Evolutionary conservation across 2,113 vertebrate species (phyloP).

Genomic region (Pedionomus torquatus): DNA sequence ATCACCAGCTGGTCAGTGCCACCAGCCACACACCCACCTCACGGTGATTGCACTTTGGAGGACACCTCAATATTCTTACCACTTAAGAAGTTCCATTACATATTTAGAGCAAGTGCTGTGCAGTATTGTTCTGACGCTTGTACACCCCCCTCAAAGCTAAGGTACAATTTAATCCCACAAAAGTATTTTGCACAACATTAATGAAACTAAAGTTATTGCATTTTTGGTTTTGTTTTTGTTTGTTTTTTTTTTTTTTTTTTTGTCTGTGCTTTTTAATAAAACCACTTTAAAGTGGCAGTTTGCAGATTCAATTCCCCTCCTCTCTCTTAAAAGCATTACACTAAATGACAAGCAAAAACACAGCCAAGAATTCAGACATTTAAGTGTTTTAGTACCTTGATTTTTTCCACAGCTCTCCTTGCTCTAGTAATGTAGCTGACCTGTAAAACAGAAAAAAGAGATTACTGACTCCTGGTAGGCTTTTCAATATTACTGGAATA

Average conservation of each 20-base stretch:
- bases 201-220: not conserved
- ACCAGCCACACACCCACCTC: not conserved
- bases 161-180: not conserved
- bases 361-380: not conserved
- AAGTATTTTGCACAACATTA: not conserved
- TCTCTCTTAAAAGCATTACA: not conserved
- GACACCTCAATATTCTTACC: not conserved
- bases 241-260: not conserved
- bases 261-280: not conserved
- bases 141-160: not conserved
- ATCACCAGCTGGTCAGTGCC: not conserved
- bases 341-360: not conserved
- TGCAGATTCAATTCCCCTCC: not conserved
- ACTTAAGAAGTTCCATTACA: not conserved
- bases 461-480: not conserved
- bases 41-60: not conserved
- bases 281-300: not conserved
- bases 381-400: constrained; percentile 47
- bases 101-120: not conserved
- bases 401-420: constrained; percentile 31
- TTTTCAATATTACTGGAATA: not conserved
- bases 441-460: constrained; percentile 54
- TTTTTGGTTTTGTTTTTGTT: too few species aligned
- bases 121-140: not conserved
- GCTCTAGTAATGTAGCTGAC: not conserved